A percentile compares a stretch with the other conserved stretches of the same genome.
phyloP scores from a whole-genome alignment of 2,888 invertebrate genomes.

The Ganaspis brasiliensis region DNA sequence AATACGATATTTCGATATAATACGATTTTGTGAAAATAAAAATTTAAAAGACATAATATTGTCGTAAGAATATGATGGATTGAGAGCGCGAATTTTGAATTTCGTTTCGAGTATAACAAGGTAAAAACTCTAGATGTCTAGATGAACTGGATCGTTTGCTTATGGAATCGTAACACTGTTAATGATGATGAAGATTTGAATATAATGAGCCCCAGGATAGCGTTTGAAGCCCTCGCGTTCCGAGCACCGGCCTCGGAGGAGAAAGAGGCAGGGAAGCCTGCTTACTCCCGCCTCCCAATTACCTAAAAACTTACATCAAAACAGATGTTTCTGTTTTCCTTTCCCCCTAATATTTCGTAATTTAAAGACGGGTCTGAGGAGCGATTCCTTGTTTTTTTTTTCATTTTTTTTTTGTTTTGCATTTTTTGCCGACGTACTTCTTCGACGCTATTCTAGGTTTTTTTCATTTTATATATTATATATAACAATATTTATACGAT shows the following conservation, averaged over 20 bases:
- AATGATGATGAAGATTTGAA: constrained; percentile 16
- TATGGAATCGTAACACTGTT: constrained; percentile 47
- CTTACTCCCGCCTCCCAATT: constrained; percentile 71
- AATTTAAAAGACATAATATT: neutral
- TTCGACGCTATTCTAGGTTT: constrained; percentile 75
- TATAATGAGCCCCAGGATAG: constrained; percentile 48
- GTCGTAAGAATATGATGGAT: neutral
- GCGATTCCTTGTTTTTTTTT: constrained; percentile 47
- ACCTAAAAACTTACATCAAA: constrained; percentile 77
- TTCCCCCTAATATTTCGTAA: constrained; percentile 65
- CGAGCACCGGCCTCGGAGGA: constrained; percentile 64
- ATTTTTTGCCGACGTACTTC: constrained; percentile 64
- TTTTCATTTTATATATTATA: constrained; percentile 81
- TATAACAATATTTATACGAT: constrained; percentile 84
- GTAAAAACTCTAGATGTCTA: neutral
- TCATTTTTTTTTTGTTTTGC: constrained; percentile 63
- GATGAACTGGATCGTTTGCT: constrained; percentile 19
- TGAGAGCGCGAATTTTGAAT: constrained; percentile 18
- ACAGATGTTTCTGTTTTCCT: constrained; percentile 72
- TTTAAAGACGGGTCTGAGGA: constrained; percentile 64
- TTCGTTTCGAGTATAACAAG: constrained; percentile 1
- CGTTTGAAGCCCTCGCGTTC: constrained; percentile 62
- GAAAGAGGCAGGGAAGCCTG: constrained; percentile 64
- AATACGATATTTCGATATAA: neutral
- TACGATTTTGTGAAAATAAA: neutral